Evolutionary conservation across 92 coral and sea anemone species (phyloP), one percentile per base, ranked within the genome.

Genomic region (Umimayanthus chanpuru): DNA sequence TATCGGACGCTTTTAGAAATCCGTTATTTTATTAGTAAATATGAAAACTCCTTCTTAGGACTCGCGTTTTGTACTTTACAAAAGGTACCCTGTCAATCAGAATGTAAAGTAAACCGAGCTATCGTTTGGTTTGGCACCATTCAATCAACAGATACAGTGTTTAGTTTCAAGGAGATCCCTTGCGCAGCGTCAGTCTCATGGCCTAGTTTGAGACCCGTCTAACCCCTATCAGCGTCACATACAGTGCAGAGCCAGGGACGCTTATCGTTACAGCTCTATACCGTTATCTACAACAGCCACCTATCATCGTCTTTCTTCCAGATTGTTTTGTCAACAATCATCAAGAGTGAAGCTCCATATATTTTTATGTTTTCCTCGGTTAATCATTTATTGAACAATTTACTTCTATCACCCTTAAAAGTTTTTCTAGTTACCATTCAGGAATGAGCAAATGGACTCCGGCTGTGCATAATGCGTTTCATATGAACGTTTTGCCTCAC

Each of bases 391-490:
- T 64, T 82, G 36, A 4, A 40, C 20, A 29, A 21, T 36, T 81
- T 58, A 15, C 40, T 3, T 32, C 44, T 32, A 20, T 32, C 44
- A 14, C 44, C 44, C 77, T 28, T 73, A 32, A 73, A 36, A 9
- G 23, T 2, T 4, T 28, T 72, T 40, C 76, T 2, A 5, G 41
- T 38, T 40, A 12, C 40, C 43, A 30, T 36, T 28, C 1, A 12
- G 6, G 23, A 28, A 67, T 3, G 89, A 77, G 41, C 94, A 94
- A 18, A 94, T 90, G 7, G 67, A 78, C 44, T 88, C 50, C 12
- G 10, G 10, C 10, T 47, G 11, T 9, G 50, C 7, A 6, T 47
- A 47, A 47, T 1, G 50, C 9, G 50, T 9, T 82, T 77, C 93
- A 90, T 71, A 90, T 94, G 58, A 53, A 53, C 58, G 12, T 53